Conservation (phyloP, 2,888 invertebrate species). For the Bellardia pandia region DNA sequence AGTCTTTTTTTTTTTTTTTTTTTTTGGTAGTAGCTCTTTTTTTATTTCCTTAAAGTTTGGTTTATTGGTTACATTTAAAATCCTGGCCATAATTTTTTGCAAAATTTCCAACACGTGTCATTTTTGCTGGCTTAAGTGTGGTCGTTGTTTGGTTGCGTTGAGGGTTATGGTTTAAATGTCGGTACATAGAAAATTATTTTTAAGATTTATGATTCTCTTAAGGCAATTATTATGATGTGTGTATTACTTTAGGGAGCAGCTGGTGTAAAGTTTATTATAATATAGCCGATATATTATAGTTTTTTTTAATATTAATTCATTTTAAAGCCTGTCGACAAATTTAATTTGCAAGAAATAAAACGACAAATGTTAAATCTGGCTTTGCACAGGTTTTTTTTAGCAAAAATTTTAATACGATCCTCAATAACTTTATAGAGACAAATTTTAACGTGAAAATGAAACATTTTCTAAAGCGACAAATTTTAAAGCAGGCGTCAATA, state of each 20-base stretch:
- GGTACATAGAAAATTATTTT: background rate
- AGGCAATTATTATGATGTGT: background rate
- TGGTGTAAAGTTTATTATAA: background rate
- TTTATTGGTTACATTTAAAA: background rate
- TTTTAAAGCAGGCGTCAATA: no score
- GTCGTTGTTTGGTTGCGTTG: background rate
- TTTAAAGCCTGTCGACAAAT: no score
- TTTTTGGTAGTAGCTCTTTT: background rate
- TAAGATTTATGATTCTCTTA: background rate
- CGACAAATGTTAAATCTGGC: no score
- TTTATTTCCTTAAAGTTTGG: background rate
- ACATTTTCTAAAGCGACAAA: no score
- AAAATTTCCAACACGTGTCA: background rate
- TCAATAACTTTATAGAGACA: no score
- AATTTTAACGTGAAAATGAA: no score
- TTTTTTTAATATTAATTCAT: no score
- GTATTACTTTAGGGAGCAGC: background rate
- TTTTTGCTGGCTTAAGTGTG: background rate
- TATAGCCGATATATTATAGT: background rate
- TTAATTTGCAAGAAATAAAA: no score
- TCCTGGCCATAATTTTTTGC: background rate
- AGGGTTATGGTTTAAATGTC: background rate
- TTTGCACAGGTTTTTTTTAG: no score
- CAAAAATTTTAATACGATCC: no score
- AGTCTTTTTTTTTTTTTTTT: background rate